Base-by-base conservation (phyloP, 2,113 vertebrate genomes). In the Actenoides hombroni region DNA sequence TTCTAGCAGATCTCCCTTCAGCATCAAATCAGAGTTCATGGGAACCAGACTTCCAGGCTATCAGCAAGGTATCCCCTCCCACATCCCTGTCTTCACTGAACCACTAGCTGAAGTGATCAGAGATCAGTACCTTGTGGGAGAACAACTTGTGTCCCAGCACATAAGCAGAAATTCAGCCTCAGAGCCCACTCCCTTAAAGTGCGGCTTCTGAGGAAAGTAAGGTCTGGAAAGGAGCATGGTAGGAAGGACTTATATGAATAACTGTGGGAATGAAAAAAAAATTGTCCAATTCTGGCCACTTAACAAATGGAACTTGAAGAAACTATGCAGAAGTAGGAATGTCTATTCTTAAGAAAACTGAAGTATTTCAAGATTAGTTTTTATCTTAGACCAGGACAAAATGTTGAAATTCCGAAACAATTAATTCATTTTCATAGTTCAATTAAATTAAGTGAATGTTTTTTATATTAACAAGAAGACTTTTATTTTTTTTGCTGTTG, bases 221-320 rank as follows among this genome's bases (percentile, higher is more conserved):
- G 25, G 16, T 4, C 31, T 65, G 18, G 14, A 69, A 77, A 80
- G 17, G 13, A 77, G 6, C 9, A 33, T 0, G 4, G 42, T 11
- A 65, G 16, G 11, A 48, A 57, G 9, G 24, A 68, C 7, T 68
- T 0, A 0, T 19, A 56, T 13, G 25, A 56, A 10, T 18, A 78
- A 46, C 8, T 28, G 5, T 4, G 16, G 13, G 8, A 5, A 19
- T 16, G 19, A 2, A 14, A 37, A 14, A 26, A 35, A 24, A 42
- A 15, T 15, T 6, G 15, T 31, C 21, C 5, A 3, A 28, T 71
- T 64, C 91, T 79, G 8, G n/a, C 11, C 54, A 57, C 12, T 51
- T 48, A 56, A 82, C 4, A 77, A 74, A 68, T 9, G 7, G 40
- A 70, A 91, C 42, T 25, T 86, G 75, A 44, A 68, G 21, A 86